These are phyloP conservation scores for Pipra filicauda DNA, from an alignment of 2,113 vertebrate genomes.

Conservation along the genomic window DNA sequence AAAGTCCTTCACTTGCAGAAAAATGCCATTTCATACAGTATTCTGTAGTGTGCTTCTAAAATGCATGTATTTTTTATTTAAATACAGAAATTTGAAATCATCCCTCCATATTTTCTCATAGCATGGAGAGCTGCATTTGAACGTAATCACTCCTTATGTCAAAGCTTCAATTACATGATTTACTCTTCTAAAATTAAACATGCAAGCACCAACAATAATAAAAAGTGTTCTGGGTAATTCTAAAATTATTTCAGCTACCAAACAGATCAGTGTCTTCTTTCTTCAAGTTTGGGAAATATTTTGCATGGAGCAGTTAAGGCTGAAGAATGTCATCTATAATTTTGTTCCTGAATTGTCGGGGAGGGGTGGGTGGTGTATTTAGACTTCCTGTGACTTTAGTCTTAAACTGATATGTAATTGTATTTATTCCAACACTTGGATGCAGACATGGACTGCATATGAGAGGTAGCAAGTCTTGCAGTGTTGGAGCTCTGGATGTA, in stretches of 20 bases:
- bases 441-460: neutral
- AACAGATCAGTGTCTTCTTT: neutral
- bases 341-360: neutral
- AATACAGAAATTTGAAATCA: neutral
- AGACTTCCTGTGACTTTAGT: neutral
- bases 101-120: neutral
- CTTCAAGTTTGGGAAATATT: neutral
- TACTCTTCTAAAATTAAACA: constrained; percentile 56
- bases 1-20: neutral
- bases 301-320: neutral
- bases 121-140: neutral
- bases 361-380: neutral
- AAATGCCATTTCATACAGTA: neutral
- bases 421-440: neutral
- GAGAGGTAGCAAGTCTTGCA: neutral
- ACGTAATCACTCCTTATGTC: constrained; percentile 36
- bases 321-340: neutral
- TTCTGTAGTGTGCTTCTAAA: neutral
- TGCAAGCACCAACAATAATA: constrained; percentile 32
- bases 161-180: constrained; percentile 54
- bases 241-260: constrained; percentile 17
- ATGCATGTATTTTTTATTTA: neutral
- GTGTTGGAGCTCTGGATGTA: neutral
- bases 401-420: neutral
- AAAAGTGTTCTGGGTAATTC: constrained; percentile 43